phyloP scores from a whole-genome alignment of 2,888 invertebrate species.

The Camponotus fellah region DNA sequence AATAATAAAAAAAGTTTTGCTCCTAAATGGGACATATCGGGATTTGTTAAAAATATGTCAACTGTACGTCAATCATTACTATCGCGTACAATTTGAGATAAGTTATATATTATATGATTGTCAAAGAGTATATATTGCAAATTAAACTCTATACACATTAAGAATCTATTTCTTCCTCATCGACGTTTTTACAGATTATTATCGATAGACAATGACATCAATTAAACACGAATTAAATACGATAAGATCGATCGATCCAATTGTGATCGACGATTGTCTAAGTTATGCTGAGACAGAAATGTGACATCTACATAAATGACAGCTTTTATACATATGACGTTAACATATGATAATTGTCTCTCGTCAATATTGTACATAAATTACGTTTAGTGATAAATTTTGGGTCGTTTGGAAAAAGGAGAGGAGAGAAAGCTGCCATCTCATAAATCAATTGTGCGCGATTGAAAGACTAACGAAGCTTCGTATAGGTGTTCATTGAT shows the following conservation, averaged over 20 bases:
- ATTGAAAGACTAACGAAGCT: conserved; percentile 11
- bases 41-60: neutral
- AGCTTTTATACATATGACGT: conserved; percentile 11
- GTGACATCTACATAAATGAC: conserved; percentile 1
- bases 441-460: neutral
- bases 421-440: neutral
- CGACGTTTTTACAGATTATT: conserved; percentile 24
- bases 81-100: neutral
- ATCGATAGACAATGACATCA: conserved; percentile 19
- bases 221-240: conserved; percentile 22
- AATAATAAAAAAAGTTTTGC: neutral
- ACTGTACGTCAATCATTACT: neutral
- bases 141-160: conserved; percentile 10
- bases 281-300: conserved; percentile 1
- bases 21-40: neutral
- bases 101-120: conserved; percentile 10
- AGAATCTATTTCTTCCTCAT: conserved; percentile 19
- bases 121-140: conserved; percentile 9
- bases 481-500: neutral
- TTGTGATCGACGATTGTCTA: neutral
- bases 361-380: conserved; percentile 14
- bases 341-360: conserved; percentile 8
- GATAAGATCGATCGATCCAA: conserved; percentile 13
- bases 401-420: neutral
- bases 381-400: conserved; percentile 15